Percentiles rank a stretch among this genome's conserved stretches.
Conservation (phyloP, 2,113 vertebrate species). For the Panthera uncia region DNA sequence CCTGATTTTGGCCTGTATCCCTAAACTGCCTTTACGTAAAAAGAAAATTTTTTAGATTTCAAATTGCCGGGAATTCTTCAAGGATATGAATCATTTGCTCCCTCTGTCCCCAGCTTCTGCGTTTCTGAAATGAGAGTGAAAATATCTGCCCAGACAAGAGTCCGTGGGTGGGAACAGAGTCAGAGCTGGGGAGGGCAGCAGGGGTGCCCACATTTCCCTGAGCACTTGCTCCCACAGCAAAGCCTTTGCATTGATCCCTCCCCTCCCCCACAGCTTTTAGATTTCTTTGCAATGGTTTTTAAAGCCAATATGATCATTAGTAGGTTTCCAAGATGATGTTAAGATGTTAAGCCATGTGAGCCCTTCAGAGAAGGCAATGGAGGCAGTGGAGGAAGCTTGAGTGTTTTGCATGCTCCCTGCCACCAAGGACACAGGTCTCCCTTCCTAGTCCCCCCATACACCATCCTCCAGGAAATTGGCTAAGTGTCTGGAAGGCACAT, state of each 20-base stretch:
- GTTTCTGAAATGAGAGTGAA: not conserved
- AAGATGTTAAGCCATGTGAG: not conserved
- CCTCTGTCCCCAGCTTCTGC: not conserved
- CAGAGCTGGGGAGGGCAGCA: not conserved
- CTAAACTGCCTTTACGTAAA: constrained; percentile 1
- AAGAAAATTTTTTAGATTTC: not conserved
- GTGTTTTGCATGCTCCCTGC: not conserved
- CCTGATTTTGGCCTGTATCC: not conserved
- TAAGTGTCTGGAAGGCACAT: not conserved
- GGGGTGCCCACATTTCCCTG: no score
- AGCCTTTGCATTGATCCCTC: not conserved
- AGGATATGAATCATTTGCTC: not conserved
- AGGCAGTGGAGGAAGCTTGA: not conserved
- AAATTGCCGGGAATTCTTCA: not conserved
- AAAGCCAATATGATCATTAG: not conserved
- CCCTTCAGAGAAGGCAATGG: not conserved
- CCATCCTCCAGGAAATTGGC: not conserved
- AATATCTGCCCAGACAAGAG: not conserved
- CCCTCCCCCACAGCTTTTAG: not conserved
- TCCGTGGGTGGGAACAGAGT: not conserved
- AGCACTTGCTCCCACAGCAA: not conserved
- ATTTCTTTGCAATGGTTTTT: constrained; percentile 5
- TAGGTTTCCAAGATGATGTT: not conserved
- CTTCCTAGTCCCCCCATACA: not conserved
- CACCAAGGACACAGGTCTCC: not conserved